Evolutionary conservation across 37 sponge, comb jelly and placozoan species (phyloP), one percentile per base, ranked within the genome.

Genomic region (Cliona cf. orientalis): DNA sequence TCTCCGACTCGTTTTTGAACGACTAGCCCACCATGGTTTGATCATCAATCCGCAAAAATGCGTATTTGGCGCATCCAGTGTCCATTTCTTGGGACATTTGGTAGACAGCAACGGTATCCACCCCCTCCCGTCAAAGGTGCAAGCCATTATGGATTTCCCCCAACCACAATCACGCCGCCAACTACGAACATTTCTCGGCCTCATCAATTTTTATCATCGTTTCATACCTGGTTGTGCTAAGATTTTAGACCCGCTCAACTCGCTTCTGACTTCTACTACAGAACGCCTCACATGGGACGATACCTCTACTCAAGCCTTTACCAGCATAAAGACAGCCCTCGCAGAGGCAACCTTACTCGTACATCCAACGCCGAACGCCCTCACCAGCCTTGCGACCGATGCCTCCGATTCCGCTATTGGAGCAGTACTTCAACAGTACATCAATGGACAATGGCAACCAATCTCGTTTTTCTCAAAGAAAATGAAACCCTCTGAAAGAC

Each of bases 401-500:
- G 46, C 71, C 45, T 71, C 71, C 3, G 32, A 66, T 38, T 21
- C 34, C 3, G 67, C 74, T 25, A 57, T 73, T 3, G 74, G 74
- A 1, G 58, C 49, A 33, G 74, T 53, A 6, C 49, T 73, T 6
- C 32, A 66, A 28, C 67, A 66, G 67, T 38, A 21, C 25, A 75
- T 69, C 32, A 35, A 72, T 32, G 25, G 35, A 31, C 35, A 66
- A 31, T 73, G 74, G 74, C 11, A 26, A 56, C 74, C 74, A 29
- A 2, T 73, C 12, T 53, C 70, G 25, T 69, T 69, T 42, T 69
- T 69, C 70, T 44, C 44, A n/a, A 21, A 36, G 41, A 78, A 85
- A 59, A 11, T 91, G 67, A 76, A 75, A 26, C 84, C 84, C 1
- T 58, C 75, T 65, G 87, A 86, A 56, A 86, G 73, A 0, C 71